Percentiles rank a stretch among this genome's conserved stretches.
phyloP scores from a whole-genome alignment of 2,888 invertebrate genomes.

The Hydrotaea diabolus region DNA sequence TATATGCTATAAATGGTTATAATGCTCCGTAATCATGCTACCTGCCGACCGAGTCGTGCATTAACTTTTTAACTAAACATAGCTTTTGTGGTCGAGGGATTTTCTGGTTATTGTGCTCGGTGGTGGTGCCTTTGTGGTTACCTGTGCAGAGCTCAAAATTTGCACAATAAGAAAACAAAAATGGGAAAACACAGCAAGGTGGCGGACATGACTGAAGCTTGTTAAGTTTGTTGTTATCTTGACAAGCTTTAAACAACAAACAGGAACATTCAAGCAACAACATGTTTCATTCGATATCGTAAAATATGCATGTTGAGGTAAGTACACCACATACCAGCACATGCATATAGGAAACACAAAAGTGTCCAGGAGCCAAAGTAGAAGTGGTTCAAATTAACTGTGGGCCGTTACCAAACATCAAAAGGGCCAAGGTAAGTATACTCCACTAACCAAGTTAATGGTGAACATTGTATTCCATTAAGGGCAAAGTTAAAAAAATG shows the following conservation, averaged over 20 bases:
- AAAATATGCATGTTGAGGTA: conserved; percentile 35
- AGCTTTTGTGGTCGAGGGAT: conserved; percentile 1
- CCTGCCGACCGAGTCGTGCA: conserved; percentile 30
- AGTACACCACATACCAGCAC: not conserved
- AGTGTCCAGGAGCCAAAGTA: not conserved
- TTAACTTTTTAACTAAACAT: conserved; percentile 24
- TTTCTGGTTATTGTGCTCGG: not conserved
- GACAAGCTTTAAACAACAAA: conserved; percentile 57
- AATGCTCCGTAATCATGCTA: conserved; percentile 63
- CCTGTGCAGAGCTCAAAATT: no score
- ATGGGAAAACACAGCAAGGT: not conserved
- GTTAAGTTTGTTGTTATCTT: conserved; percentile 57
- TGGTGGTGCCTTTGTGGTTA: conserved; percentile 18
- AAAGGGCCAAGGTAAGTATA: no score
- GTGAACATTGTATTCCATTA: no score
- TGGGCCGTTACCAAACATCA: no score
- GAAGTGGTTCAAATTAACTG: no score
- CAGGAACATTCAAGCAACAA: conserved; percentile 54
- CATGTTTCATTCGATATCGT: conserved; percentile 60
- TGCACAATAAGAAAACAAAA: not conserved
- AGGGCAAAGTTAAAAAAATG: no score
- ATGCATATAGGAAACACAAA: not conserved
- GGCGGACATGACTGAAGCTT: conserved; percentile 33
- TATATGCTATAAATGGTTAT: conserved; percentile 49
- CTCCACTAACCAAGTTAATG: not conserved